Evolutionary conservation across 2,888 invertebrate species (phyloP).

Genomic region (Cephus sareptanus): DNA sequence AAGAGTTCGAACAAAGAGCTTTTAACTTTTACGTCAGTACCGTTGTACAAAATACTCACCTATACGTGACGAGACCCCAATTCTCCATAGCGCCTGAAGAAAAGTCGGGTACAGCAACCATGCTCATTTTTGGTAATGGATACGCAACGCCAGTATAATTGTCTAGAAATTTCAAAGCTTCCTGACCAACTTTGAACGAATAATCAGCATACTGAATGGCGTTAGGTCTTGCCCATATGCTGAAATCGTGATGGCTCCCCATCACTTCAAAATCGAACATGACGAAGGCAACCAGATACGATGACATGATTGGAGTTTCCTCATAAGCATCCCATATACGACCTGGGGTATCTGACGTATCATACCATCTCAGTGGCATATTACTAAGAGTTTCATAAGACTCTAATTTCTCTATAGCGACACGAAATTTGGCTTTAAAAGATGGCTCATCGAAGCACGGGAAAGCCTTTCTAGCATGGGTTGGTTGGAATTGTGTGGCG

Average conservation of each 20-base stretch:
- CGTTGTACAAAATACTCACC: slow-evolving; percentile 58
- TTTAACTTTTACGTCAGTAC: neutral
- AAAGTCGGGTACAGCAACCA: slow-evolving; percentile 87
- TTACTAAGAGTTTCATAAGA: slow-evolving; percentile 53
- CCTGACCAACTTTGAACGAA: slow-evolving; percentile 35
- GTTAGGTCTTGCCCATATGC: slow-evolving; percentile 77
- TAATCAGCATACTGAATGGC: slow-evolving; percentile 72
- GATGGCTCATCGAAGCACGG: slow-evolving; percentile 80
- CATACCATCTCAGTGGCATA: slow-evolving; percentile 49
- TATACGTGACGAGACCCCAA: slow-evolving; percentile 89
- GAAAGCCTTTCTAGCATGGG: slow-evolving; percentile 79
- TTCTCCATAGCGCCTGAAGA: slow-evolving; percentile 92
- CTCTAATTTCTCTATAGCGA: slow-evolving; percentile 61
- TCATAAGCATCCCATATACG: slow-evolving; percentile 67
- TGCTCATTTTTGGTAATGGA: slow-evolving; percentile 75
- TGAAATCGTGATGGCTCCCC: slow-evolving; percentile 51
- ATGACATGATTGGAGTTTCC: slow-evolving; percentile 87
- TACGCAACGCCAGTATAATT: slow-evolving; percentile 37
- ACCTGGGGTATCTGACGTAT: slow-evolving; percentile 34
- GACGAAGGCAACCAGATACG: slow-evolving; percentile 87
- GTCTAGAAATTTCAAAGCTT: slow-evolving; percentile 35
- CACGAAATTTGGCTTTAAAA: slow-evolving; percentile 75
- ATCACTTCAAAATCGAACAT: slow-evolving; percentile 77
- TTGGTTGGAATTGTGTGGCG: slow-evolving; percentile 79
- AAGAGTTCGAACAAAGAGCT: too few relatives aligned